A percentile compares a stretch with the other conserved stretches of the same genome.
Conservation (phyloP, 2,888 invertebrate genomes). For the Trichogramma evanescens region DNA sequence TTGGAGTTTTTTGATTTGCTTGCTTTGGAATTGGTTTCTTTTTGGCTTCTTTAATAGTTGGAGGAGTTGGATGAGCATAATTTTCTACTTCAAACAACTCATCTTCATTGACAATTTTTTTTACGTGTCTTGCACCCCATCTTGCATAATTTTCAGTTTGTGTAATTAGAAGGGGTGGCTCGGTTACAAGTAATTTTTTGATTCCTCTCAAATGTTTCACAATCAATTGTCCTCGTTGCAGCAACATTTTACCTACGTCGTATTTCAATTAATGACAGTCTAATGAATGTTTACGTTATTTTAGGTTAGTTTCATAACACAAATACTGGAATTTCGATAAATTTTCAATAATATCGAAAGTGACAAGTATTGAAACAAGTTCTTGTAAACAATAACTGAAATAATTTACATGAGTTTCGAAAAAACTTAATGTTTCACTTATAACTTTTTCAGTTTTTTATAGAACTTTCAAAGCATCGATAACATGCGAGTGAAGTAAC, state of each 20-base stretch:
- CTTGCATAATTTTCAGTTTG: conserved; percentile 31
- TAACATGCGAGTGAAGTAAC: too few species aligned
- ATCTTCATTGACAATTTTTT: conserved; percentile 51
- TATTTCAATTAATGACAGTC: too few species aligned
- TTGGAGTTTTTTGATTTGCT: not conserved
- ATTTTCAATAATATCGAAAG: too few species aligned
- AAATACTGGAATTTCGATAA: too few species aligned
- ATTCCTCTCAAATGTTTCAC: conserved; percentile 7
- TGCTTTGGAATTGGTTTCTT: not conserved
- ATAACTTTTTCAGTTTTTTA: too few species aligned
- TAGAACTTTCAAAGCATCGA: too few species aligned
- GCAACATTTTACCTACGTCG: conserved; percentile 11
- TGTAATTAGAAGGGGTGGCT: not conserved
- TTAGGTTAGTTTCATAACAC: too few species aligned
- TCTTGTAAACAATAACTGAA: too few species aligned
- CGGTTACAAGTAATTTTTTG: not conserved
- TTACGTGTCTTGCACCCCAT: conserved; percentile 53
- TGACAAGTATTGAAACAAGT: too few species aligned
- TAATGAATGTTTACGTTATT: too few species aligned
- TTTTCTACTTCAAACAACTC: conserved; percentile 35
- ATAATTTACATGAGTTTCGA: too few species aligned
- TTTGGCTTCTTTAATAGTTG: not conserved
- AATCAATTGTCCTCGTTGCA: conserved; percentile 9
- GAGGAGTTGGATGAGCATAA: not conserved
- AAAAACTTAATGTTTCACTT: too few species aligned